Conservation (phyloP, 2,888 invertebrate genomes). For the Agriopis leucophaearia region DNA sequence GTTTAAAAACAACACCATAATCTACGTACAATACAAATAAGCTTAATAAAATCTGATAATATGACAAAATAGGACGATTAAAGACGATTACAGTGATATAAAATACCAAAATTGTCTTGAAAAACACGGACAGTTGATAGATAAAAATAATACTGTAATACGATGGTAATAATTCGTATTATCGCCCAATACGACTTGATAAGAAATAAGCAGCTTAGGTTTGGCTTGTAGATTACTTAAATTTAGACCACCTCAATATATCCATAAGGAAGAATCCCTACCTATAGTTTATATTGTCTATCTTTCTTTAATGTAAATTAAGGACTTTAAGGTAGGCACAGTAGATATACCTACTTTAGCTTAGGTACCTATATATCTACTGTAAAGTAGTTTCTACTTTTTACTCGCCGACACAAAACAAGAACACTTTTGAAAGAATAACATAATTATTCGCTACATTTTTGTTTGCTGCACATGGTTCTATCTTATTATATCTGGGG, state of each 20-base stretch:
- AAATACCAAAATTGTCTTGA: slow-evolving; percentile 14
- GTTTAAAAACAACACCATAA: slow-evolving; percentile 10
- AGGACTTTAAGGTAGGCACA: too few relatives aligned
- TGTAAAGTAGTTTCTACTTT: too few relatives aligned
- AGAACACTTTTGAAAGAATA: too few relatives aligned
- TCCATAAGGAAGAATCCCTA: background rate
- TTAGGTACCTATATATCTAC: too few relatives aligned
- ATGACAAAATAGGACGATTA: slow-evolving; percentile 34
- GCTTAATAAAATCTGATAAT: slow-evolving; percentile 25
- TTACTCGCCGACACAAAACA: too few relatives aligned
- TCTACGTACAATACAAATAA: slow-evolving; percentile 11
- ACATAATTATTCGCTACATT: too few relatives aligned
- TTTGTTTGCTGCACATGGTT: too few relatives aligned
- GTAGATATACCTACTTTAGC: too few relatives aligned
- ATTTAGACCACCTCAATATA: slow-evolving; percentile 11
- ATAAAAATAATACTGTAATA: slow-evolving; percentile 22
- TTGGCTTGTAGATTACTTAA: slow-evolving; percentile 15
- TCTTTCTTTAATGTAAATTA: too few relatives aligned
- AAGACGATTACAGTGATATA: slow-evolving; percentile 13
- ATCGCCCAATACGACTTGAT: slow-evolving; percentile 28
- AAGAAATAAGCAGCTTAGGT: slow-evolving; percentile 16
- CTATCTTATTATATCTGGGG: too few relatives aligned
- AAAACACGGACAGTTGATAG: slow-evolving; percentile 24
- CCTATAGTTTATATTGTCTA: too few relatives aligned
- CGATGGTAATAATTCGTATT: slow-evolving; percentile 21